Percentiles rank a stretch among this genome's conserved stretches.
phyloP scores from a whole-genome alignment of 2,797 vertebrate genomes.

The Amblyraja radiata region DNA sequence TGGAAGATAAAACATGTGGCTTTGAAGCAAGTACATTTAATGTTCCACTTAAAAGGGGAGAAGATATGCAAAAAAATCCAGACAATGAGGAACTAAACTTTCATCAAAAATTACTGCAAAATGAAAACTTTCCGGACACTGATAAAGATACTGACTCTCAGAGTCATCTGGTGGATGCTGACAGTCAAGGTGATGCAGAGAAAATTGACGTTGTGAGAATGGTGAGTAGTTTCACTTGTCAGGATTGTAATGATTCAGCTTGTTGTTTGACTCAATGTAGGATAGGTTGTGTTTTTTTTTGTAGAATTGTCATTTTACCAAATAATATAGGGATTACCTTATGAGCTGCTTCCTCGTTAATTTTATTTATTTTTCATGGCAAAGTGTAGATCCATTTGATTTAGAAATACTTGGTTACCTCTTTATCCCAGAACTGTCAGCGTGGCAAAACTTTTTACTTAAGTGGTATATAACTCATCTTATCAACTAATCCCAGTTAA shows the following conservation, averaged over 20 bases:
- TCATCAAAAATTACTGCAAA: not conserved
- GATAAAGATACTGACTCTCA: slow-evolving; percentile 57
- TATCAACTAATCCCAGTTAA: too few relatives aligned
- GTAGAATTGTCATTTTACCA: not conserved
- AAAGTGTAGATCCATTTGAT: not conserved
- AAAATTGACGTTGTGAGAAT: slow-evolving; percentile 58
- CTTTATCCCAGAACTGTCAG: not conserved
- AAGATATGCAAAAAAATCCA: slow-evolving; percentile 51
- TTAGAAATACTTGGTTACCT: not conserved
- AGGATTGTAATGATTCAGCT: not conserved
- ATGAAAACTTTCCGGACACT: slow-evolving; percentile 24
- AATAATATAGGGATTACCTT: not conserved
- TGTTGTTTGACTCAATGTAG: too few relatives aligned
- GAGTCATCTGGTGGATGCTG: slow-evolving; percentile 47
- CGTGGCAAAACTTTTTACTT: not conserved
- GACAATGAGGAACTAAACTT: slow-evolving; percentile 51
- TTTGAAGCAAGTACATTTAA: not conserved
- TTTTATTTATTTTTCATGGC: not conserved
- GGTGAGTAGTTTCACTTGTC: slow-evolving; percentile 48
- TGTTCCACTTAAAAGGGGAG: not conserved
- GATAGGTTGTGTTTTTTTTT: not conserved
- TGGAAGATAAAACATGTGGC: not conserved
- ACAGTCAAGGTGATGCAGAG: too few relatives aligned
- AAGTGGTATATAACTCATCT: not conserved
- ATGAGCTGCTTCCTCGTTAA: not conserved